Base-by-base conservation (phyloP, 2,888 invertebrate genomes). In the Hydropsyche betteni region DNA sequence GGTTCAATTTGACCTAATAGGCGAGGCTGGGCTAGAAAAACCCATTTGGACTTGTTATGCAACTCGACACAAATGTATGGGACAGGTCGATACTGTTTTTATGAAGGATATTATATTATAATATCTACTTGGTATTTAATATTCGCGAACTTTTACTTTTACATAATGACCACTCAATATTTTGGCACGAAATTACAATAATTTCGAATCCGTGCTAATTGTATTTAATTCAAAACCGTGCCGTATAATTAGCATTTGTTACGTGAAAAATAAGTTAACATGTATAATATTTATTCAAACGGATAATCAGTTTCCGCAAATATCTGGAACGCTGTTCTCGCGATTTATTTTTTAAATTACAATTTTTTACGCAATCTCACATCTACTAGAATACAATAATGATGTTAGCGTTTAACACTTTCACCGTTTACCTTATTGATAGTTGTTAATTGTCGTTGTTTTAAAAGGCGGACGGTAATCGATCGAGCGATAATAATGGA, bases 391-490 rank as follows among this genome's bases (percentile, higher is more conserved):
- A 44, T 44, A 44, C 6, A 44, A 44, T 44, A 6, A 44, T 44
- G 7, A 61, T 61, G 61, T 61, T 24, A 10, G 16, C 61, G 33
- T 33, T 16, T 5, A 64, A 64, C 34, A 64, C 64, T 64, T 64
- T 64, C 64, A 64, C 64, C 64, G 64, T 64, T 64, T 61, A 5
- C 61, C 61, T 61, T 55, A 14, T 64, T 33, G 64, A 64, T 36
- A 34, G 34, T 34, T 36, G 24, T 24, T 64, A 64, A 64, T 64
- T 64, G 36, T 64, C 6, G 44, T 44, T 44, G 44, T 44, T 44
- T 44, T 44, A 44, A 2, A 44, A 44, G 3, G 10, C 44, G 44
- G 44, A 44, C 44, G 44, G 10, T 44, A 44, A 44, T 44, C 44
- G 44, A 44, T 44, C 10, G 10, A 44, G 6, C 44, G 44, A 4